These are phyloP conservation scores for Neuroscelio doddi DNA, from an alignment of 2,888 invertebrate genomes.

Conservation along the genomic window DNA sequence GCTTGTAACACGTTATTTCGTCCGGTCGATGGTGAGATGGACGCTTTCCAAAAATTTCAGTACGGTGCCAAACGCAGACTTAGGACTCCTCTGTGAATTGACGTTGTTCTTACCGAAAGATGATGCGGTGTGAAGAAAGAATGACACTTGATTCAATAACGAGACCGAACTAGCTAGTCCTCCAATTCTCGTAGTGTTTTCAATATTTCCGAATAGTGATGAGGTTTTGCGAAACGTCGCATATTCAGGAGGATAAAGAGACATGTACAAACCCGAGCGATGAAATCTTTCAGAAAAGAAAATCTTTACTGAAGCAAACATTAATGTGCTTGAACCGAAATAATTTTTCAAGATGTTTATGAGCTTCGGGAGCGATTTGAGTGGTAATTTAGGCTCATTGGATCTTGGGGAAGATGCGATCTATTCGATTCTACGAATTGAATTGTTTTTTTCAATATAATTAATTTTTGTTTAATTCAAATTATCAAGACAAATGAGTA, in stretches of 20 bases:
- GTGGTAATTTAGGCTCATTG: neutral
- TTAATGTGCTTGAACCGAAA: too few species aligned
- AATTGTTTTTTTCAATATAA: neutral
- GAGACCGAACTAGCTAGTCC: conserved; percentile 46
- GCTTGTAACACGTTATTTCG: conserved; percentile 25
- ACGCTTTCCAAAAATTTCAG: conserved; percentile 46
- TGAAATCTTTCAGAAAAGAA: conserved; percentile 7
- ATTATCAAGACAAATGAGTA: too few species aligned
- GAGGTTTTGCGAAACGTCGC: conserved; percentile 13
- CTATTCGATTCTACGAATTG: conserved; percentile 1
- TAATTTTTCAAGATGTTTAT: neutral
- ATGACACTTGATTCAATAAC: conserved; percentile 25
- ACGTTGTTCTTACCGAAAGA: neutral
- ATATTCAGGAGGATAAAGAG: conserved; percentile 13
- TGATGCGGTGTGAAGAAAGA: conserved; percentile 9
- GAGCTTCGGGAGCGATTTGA: neutral
- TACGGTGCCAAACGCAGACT: conserved; percentile 54
- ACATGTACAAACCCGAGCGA: conserved; percentile 24
- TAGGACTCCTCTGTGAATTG: neutral
- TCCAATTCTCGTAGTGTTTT: conserved; percentile 47
- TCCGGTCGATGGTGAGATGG: conserved; percentile 24
- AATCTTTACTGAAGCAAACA: conserved; percentile 1
- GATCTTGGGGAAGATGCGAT: neutral
- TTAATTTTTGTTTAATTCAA: too few species aligned
- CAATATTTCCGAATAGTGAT: conserved; percentile 39